Base-by-base conservation (phyloP, 30 jellyfish, hydroid and myxozoan genomes). In the Pseudorhiza aurosa region DNA sequence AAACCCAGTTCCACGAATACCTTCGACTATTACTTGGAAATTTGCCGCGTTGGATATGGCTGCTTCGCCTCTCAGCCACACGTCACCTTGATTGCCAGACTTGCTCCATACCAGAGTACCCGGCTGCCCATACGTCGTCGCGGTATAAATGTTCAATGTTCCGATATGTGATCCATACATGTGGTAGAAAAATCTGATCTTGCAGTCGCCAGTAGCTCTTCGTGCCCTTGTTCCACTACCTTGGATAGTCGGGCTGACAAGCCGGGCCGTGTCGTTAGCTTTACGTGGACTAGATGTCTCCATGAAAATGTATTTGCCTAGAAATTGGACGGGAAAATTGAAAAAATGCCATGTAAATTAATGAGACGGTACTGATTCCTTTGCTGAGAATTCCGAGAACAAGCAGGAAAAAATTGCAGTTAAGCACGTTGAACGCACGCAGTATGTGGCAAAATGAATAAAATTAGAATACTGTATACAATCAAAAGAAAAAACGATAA, bases 21-120 rank as follows among this genome's bases (percentile, higher is more conserved):
- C 99, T 44, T 81, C 96, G 53, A 93, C 33, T 30, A 93, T 85
- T 6, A 93, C 96, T 82, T 94, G 99, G 99, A 94, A 94, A 65
- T 94, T 95, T 0, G 85, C 83, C 33, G 83, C 58, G 43, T 46
- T 84, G 18, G 85, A 39, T 18, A 94, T 64, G 4, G 89, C 21
- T 19, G 69, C 97, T 33, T 70, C 85, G 14, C 87, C 97, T 75
- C 94, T 73, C 56, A 44, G 46, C 99, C 99, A 94, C 22, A 42
- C 65, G 70, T 68, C 79, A 18, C 97, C 96, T 72, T 94, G 85
- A 63, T 76, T 87, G 0, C 94, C 97, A 3, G 96, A 51, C 75
- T 58, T 65, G 21, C 85, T 68, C 89, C 89, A 88, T 1, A 83
- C 95, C 22, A 43, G 69, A 22, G 77, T 82, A 4, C 76, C 97